Conservation (phyloP, 2,113 vertebrate genomes). For the Pavo muticus region DNA sequence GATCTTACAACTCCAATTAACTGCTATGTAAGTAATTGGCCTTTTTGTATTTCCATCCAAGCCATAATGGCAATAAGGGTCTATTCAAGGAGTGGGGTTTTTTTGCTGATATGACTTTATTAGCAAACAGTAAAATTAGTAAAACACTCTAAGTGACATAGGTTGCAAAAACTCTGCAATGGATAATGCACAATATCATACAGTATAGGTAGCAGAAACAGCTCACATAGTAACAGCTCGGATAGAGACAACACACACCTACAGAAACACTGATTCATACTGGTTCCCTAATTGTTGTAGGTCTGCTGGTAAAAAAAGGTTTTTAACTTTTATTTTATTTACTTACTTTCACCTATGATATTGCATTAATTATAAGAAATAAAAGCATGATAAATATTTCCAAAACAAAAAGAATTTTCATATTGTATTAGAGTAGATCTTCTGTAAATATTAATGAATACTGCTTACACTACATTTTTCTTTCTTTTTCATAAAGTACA, state of each 20-base stretch:
- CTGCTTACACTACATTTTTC: background rate
- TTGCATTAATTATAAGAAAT: background rate
- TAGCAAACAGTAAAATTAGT: background rate
- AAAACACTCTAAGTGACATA: background rate
- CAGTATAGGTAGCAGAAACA: background rate
- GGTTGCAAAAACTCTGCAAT: background rate
- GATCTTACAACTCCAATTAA: background rate
- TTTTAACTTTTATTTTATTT: background rate
- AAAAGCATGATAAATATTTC: background rate
- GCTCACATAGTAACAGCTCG: background rate
- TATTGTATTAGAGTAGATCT: accelerated
- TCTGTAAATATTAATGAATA: background rate
- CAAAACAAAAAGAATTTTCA: background rate
- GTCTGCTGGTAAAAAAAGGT: background rate
- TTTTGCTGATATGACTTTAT: background rate
- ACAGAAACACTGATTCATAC: background rate
- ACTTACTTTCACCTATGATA: background rate
- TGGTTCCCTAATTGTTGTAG: background rate
- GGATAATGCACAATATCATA: background rate
- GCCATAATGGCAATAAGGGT: background rate
- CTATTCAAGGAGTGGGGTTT: background rate
- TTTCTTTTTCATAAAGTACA: background rate
- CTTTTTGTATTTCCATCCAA: background rate
- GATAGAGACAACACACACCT: background rate
- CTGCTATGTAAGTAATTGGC: background rate